Percentiles rank a stretch among this genome's conserved stretches.
phyloP scores from a whole-genome alignment of 2,113 vertebrate species.

The Hoplias malabaricus region DNA sequence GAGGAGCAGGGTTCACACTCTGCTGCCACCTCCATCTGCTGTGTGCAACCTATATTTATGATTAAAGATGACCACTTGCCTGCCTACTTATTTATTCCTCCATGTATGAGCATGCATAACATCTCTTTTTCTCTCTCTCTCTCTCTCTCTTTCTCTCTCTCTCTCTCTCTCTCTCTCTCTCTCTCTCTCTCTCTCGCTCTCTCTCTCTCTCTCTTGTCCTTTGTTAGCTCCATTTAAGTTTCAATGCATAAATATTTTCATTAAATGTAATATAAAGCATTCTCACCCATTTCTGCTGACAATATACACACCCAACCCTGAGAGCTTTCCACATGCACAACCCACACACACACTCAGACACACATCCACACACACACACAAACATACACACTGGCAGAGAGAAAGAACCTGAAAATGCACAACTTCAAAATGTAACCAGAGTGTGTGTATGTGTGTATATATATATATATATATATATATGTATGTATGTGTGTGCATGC shows the following conservation, averaged over 20 bases:
- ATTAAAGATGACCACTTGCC: neutral
- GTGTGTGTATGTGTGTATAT: too few relatives aligned
- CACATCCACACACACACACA: neutral
- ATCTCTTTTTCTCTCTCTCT: too few relatives aligned
- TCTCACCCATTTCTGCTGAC: neutral
- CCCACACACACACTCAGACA: too few relatives aligned
- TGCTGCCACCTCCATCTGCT: neutral
- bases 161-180: neutral
- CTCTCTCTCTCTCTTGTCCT: neutral
- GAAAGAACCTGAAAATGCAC: neutral
- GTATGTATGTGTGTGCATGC: too few relatives aligned
- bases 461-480: neutral
- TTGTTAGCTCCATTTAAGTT: neutral
- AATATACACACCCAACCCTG: neutral
- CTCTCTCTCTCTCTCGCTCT: neutral
- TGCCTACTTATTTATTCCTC: slow-evolving; percentile 42
- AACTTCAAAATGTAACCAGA: neutral
- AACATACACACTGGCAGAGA: slow-evolving; percentile 1
- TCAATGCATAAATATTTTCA: neutral
- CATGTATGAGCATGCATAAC: too few relatives aligned
- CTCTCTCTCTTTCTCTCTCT: slow-evolving; percentile 14
- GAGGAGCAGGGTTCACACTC: neutral
- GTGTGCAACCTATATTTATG: slow-evolving; percentile 22
- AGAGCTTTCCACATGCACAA: neutral
- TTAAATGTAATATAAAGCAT: neutral